A percentile compares a stretch with the other conserved stretches of the same genome.
phyloP scores from a whole-genome alignment of 2,888 invertebrate genomes.

The Elmis aenea region DNA sequence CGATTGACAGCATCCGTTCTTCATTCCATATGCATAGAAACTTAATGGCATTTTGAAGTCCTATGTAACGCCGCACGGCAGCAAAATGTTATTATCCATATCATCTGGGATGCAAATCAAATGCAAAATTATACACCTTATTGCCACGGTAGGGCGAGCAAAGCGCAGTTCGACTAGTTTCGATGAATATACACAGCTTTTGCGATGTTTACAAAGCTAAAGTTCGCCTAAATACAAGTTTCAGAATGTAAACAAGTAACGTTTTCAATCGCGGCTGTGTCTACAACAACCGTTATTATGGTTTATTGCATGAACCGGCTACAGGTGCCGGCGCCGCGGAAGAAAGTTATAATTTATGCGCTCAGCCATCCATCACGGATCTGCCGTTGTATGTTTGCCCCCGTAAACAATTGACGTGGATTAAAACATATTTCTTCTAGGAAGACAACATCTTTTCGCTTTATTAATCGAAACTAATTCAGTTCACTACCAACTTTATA shows the following conservation, averaged over 20 bases:
- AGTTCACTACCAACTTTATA: no score
- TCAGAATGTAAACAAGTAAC: conserved; percentile 33
- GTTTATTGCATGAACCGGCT: conserved; percentile 21
- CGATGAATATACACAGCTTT: conserved; percentile 37
- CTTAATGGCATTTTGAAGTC: conserved; percentile 46
- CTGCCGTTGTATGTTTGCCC: conserved; percentile 13
- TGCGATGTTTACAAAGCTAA: conserved; percentile 35
- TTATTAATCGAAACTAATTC: no score
- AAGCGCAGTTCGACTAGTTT: conserved; percentile 32
- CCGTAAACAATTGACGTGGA: conserved; percentile 11
- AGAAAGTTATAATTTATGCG: conserved; percentile 25
- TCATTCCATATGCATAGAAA: conserved; percentile 48
- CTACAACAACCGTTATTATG: conserved; percentile 19
- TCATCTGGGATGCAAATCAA: conserved; percentile 47
- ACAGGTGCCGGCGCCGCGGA: conserved; percentile 19
- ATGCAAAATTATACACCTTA: conserved; percentile 48
- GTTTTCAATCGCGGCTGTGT: conserved; percentile 19
- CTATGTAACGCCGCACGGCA: conserved; percentile 42
- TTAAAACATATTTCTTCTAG: conserved; percentile 7
- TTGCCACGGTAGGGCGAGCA: conserved; percentile 36
- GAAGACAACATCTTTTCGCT: not conserved
- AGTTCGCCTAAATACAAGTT: conserved; percentile 35
- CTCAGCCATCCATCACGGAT: conserved; percentile 21
- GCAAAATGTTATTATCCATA: conserved; percentile 46
- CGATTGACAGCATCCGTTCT: conserved; percentile 36